A percentile compares a stretch with the other conserved stretches of the same genome.
These are phyloP conservation scores for Morone saxatilis DNA, from an alignment of 2,113 vertebrate genomes.

Conservation along the genomic window DNA sequence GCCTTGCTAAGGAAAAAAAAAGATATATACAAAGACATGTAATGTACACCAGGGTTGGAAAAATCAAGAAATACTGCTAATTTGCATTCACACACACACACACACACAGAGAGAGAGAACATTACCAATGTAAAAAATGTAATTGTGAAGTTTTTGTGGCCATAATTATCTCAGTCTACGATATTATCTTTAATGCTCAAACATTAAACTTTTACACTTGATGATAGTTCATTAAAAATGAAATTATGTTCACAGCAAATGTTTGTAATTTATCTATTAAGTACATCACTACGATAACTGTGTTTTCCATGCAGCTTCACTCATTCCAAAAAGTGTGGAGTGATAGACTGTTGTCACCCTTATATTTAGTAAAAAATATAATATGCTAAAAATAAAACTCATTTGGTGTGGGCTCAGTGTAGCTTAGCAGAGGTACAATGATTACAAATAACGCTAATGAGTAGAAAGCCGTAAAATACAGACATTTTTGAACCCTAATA, in stretches of 20 bases:
- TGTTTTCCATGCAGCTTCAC: background rate
- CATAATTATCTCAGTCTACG: background rate
- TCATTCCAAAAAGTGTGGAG: background rate
- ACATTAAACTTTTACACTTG: background rate
- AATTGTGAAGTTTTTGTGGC: background rate
- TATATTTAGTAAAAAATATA: background rate
- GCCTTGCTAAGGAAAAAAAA: background rate
- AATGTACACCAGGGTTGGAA: background rate
- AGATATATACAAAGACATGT: no score
- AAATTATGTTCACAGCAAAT: no score
- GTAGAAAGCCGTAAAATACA: no score
- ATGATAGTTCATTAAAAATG: no score
- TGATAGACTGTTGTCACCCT: background rate
- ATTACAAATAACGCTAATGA: background rate
- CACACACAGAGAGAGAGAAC: slow-evolving; percentile 8
- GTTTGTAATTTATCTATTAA: no score
- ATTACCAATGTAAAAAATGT: background rate
- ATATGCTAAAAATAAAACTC: no score
- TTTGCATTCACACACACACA: slow-evolving; percentile 7
- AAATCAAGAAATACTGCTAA: background rate
- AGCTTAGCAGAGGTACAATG: background rate
- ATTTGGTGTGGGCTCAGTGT: background rate
- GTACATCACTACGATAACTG: background rate
- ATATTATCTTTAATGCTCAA: background rate
- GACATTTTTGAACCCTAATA: background rate